Evolutionary conservation across 1,140 invertebrate genomes (phyloP), one percentile per base, ranked within the genome.

Genomic region (Euglossa dilemma): DNA sequence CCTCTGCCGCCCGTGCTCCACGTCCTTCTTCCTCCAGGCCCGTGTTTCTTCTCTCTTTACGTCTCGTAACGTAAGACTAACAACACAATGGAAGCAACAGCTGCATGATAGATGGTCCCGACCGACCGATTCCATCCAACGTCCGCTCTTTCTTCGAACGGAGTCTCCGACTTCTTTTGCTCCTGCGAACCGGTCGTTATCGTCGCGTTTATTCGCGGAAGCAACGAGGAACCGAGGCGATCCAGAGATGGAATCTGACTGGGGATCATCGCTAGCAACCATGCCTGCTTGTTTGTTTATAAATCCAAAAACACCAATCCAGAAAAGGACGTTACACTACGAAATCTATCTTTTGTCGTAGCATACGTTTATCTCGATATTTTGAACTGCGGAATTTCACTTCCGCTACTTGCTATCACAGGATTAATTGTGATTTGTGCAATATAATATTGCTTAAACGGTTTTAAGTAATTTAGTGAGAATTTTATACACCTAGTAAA

Each of bases 61-160:
- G 86, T 91, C 88, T 86, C 87, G 91, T 91, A 93, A 93, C 91
- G 91, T 90, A 92, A 92, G 92, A 93, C 92, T 93, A 93, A 93
- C 92, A 93, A 93, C 92, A 94, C 93, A 94, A 94, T 93, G 93
- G 92, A 94, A 90, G 91, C 92, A 94, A 93, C 93, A 94, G 93
- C 93, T 94, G 93, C 93, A 93, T 93, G 93, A 94, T 94, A 93
- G 93, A 94, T 94, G 92, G 90, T 86, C 76, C 78, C 80, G 83
- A 87, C 79, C 89, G 85, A 80, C 90, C 90, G 90, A 90, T 90
- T 91, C 90, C 90, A 89, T 90, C 85, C 84, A 80, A 82, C 79
- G 69, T 85, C 73, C 84, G 71, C 64, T 87, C 74, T 86, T 89
- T 89, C 84, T 85, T 85, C 80, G 82, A 87, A 80, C 61, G 83